Evolutionary conservation across 2,888 invertebrate genomes (phyloP), one percentile per base, ranked within the genome.

Genomic region (Harpalus rufipes): DNA sequence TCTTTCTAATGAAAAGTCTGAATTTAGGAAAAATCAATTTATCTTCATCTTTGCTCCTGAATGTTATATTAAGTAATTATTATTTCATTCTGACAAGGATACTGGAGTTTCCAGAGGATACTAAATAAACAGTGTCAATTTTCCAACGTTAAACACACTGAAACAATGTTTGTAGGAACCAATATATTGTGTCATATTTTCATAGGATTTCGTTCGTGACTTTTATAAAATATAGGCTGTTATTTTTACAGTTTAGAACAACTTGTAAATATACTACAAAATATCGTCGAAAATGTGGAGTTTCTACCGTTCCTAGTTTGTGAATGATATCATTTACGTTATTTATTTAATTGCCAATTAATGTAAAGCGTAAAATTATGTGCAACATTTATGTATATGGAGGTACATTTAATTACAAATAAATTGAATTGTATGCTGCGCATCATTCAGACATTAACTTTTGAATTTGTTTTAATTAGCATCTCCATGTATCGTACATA

Each of bases 1-100:
- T 63, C 63, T 63, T 63, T 63, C 12, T 63, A 63, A 63, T 63
- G 63, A 63, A 63, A 61, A 63, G 63, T 63, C 63, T 63, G 25
- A 63, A 63, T 63, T 21, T 63, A 12, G 63, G 18, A 61, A 63
- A 63, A 63, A 63, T 21, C 63, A 63, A 63, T 63, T 63, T 63
- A 21, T 63, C 63, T 63, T 63, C 63, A 21, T 25, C 63, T 63
- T 63, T 63, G 63, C 12, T 63, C 63, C 12, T 25, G 63, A 63
- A 18, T 21, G 63, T 12, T 63, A 63, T 63, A 25, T 63, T 25
- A 21, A 63, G 25, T 63, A 25, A 63, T 63, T 63, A 25, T 63
- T 21, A 63, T 63, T 63, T 63, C 21, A 63, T 63, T 63, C 25
- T 63, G 18, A 21, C 12, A 18, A 18, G 21, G 21, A 63, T 63